Base-by-base conservation (phyloP, 2,888 invertebrate species). In the Cryptocheilus praepositus region DNA sequence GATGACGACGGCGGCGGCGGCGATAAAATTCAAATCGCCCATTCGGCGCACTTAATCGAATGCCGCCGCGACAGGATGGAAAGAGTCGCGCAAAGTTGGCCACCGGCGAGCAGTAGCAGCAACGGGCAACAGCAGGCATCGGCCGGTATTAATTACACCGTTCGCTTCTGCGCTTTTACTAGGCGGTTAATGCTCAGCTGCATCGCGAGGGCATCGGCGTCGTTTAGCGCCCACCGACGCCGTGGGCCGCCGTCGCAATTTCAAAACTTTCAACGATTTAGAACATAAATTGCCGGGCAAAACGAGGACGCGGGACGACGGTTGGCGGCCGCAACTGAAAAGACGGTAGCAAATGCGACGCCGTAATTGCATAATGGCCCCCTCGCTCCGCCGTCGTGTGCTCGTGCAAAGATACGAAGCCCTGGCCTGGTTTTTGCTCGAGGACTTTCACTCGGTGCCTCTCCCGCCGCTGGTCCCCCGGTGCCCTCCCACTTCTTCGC, bases 361-460 rank as follows among this genome's bases (percentile, higher is more conserved):
- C 71, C 70, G 76, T 80, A 80, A 80, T 83, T 83, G 79, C 83
- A 80, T 81, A 83, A 85, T 81, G 77, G 76, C 36, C 36, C 36
- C 36, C 36, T 36, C 36, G 36, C 36, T 36, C 36, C 36, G 36
- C 70, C 71, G 69, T 69, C 72, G 76, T 74, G 74, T 76, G 71
- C 71, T 72, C 74, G 58, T 67, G 60, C 59, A 67, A 76, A 81
- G 80, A 84, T 82, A 82, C 78, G 80, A 77, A 83, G 83, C 83
- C 84, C 76, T 85, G 85, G 85, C 83, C 85, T 83, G 83, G 76
- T 84, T 86, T 82, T 82, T 81, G 71, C 76, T 74, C 70, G 74
- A 76, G 73, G 73, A 85, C 84, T 85, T 84, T 86, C 86, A 85
- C 84, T 85, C 75, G 73, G 69, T 71, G 71, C 74, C 73, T 73